A percentile compares a stretch with the other conserved stretches of the same genome.
phyloP scores from a whole-genome alignment of 1,140 invertebrate species.

The Phymastichus coffea region DNA sequence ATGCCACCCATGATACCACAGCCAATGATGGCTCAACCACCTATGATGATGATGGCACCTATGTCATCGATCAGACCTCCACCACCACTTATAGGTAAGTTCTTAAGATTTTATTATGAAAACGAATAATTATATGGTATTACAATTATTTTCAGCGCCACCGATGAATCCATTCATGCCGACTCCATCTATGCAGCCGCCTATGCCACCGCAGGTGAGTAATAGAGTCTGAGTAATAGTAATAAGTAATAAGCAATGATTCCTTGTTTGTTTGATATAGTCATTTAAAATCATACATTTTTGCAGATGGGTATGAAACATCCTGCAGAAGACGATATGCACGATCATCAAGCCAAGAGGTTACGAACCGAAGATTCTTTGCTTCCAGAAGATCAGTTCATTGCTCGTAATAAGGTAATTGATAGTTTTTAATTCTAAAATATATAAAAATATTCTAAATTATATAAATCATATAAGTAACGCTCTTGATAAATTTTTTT shows the following conservation, averaged over 20 bases:
- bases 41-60: constrained; percentile 68
- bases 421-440: not conserved
- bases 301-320: constrained; percentile 56
- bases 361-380: constrained; percentile 89
- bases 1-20: constrained; percentile 60
- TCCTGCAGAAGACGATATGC: constrained; percentile 52
- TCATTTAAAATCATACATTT: not conserved
- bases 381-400: constrained; percentile 83
- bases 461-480: too few species aligned
- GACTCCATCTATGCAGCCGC: constrained; percentile 50
- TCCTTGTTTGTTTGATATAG: not conserved
- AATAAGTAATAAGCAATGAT: constrained; percentile 9
- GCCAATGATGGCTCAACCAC: constrained; percentile 59
- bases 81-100: constrained; percentile 28
- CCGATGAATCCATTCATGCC: constrained; percentile 57
- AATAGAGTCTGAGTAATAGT: not conserved
- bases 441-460: too few species aligned
- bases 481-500: constrained; percentile 21
- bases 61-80: constrained; percentile 66
- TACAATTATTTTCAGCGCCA: constrained; percentile 52
- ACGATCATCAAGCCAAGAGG: constrained; percentile 86
- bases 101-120: too few species aligned
- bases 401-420: constrained; percentile 65
- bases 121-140: too few species aligned
- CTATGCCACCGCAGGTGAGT: constrained; percentile 43